Conservation (phyloP, 92 coral and sea anemone species). For the Scolanthus callimorphus region DNA sequence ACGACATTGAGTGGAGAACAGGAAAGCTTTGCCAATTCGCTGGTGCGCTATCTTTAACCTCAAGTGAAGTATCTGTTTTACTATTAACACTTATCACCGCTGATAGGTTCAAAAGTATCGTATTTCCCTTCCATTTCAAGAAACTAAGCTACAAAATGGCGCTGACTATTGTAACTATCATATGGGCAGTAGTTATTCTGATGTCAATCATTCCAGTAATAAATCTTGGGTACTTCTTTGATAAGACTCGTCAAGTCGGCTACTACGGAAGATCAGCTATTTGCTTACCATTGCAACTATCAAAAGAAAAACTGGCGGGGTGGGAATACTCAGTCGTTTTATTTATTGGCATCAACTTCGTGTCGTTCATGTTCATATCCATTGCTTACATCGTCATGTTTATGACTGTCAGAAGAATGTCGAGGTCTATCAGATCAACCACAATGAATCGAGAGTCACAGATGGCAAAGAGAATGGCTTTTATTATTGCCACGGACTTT, state of each 20-base stretch:
- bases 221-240: constrained; percentile 51
- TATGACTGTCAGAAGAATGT: constrained; percentile 38
- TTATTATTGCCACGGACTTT: constrained; percentile 76
- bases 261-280: constrained; percentile 84
- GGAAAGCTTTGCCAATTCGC: constrained; percentile 60
- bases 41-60: constrained; percentile 70
- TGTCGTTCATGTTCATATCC: constrained; percentile 65
- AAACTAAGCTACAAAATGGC: constrained; percentile 21
- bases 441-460: constrained; percentile 62
- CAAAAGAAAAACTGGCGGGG: constrained; percentile 63
- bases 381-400: constrained; percentile 72
- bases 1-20: constrained; percentile 75
- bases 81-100: constrained; percentile 73
- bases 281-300: constrained; percentile 83
- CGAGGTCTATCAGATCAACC: constrained; percentile 66
- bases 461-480: constrained; percentile 71
- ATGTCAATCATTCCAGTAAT: constrained; percentile 52
- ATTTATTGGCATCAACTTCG: constrained; percentile 61
- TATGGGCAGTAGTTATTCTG: constrained; percentile 50
- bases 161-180: constrained; percentile 4
- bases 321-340: constrained; percentile 78
- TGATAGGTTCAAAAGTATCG: constrained; percentile 72
- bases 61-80: constrained; percentile 84
- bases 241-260: constrained; percentile 36
- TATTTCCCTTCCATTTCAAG: constrained; percentile 50